These are phyloP conservation scores for Alces alces DNA, from an alignment of 2,113 vertebrate species.

Conservation along the genomic window DNA sequence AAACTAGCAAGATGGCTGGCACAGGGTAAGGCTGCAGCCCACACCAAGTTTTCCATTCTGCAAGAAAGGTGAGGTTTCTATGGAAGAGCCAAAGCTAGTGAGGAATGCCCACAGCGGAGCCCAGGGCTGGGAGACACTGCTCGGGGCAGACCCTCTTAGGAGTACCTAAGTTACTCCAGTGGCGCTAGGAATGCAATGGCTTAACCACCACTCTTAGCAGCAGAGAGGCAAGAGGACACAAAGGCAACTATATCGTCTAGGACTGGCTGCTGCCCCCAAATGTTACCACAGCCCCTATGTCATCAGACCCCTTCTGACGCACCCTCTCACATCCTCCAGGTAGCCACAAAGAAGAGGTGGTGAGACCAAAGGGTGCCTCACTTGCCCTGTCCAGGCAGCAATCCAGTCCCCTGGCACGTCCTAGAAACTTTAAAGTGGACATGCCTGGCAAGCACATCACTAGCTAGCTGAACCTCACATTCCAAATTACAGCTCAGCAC, in stretches of 20 bases:
- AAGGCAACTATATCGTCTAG: neutral
- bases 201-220: neutral
- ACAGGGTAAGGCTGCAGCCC: neutral
- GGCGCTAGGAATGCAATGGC: accelerated
- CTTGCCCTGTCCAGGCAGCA: accelerated
- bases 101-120: neutral
- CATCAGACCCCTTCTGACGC: neutral
- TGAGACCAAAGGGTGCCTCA: accelerated
- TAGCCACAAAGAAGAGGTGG: neutral
- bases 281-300: neutral
- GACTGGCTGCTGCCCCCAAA: neutral
- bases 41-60: neutral
- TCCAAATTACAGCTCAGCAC: neutral
- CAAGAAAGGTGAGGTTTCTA: neutral
- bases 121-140: neutral
- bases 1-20: neutral
- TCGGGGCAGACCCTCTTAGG: accelerated
- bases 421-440: neutral
- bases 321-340: neutral
- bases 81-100: neutral
- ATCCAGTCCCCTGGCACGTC: neutral
- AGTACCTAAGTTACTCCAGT: neutral
- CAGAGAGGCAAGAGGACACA: neutral
- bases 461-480: neutral
- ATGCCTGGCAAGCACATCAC: neutral